Conservation (phyloP, 2,113 vertebrate genomes). For the Brachyhypopomus occidentalis region DNA sequence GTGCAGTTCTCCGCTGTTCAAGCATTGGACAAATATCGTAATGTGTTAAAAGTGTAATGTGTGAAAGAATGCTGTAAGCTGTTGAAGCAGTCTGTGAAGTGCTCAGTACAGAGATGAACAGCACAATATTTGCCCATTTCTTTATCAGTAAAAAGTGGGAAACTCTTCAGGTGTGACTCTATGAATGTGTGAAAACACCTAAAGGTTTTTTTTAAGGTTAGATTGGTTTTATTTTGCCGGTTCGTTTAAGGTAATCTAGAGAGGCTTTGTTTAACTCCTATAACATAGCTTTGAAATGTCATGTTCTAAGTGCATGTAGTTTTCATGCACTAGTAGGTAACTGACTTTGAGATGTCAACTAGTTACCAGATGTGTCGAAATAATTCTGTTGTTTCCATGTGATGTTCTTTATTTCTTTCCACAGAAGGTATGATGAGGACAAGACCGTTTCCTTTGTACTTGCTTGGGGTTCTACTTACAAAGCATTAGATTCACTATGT, state of each 20-base stretch:
- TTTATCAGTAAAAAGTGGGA: not conserved
- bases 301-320: no score
- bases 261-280: no score
- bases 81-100: not conserved
- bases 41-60: conserved; percentile 19
- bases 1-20: conserved; percentile 1
- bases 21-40: not conserved
- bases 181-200: not conserved
- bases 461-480: no score
- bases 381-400: no score
- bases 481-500: no score
- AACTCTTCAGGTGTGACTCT: conserved; percentile 5
- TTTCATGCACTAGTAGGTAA: no score
- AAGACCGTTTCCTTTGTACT: no score
- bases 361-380: no score
- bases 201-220: not conserved
- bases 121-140: not conserved
- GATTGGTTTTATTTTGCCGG: not conserved
- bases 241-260: not conserved
- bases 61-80: not conserved
- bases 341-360: no score
- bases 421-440: no score
- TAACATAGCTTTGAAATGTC: no score
- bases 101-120: not conserved
- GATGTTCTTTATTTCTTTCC: no score